phyloP scores from a whole-genome alignment of 2,797 vertebrate species.

The Australoheros facetus region DNA sequence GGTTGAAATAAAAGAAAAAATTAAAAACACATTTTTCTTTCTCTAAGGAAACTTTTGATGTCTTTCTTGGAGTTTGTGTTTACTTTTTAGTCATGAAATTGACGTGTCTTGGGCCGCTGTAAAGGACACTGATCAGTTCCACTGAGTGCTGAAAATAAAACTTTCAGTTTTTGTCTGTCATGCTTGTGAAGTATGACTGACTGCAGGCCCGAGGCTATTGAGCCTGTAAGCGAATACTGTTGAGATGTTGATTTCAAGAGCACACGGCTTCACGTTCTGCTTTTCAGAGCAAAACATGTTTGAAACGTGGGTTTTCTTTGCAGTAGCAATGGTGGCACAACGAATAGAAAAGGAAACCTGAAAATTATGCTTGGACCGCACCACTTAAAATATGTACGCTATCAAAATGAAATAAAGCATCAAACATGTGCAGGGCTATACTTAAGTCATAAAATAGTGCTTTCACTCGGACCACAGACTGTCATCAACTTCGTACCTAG shows the following conservation, averaged over 20 bases:
- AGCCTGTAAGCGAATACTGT: neutral
- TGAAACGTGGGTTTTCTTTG: neutral
- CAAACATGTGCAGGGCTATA: neutral
- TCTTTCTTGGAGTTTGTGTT: too few relatives aligned
- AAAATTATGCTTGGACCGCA: neutral
- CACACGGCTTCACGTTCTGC: neutral
- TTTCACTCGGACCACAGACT: neutral
- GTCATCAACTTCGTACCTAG: neutral
- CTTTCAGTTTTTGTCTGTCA: too few relatives aligned
- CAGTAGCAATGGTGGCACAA: too few relatives aligned
- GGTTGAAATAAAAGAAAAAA: neutral
- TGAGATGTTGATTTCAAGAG: neutral
- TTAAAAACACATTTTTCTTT: too few relatives aligned
- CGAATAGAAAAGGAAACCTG: neutral
- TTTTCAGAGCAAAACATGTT: neutral
- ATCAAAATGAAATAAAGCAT: neutral
- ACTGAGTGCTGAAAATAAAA: too few relatives aligned
- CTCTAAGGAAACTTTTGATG: too few relatives aligned
- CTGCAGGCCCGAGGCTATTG: too few relatives aligned
- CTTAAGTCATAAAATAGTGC: neutral
- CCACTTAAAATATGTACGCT: neutral
- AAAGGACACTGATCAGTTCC: too few relatives aligned
- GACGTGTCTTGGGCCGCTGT: too few relatives aligned
- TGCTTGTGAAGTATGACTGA: too few relatives aligned
- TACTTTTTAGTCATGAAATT: too few relatives aligned